phyloP scores from a whole-genome alignment of 2,888 invertebrate genomes.

The Xestia c-nigrum region DNA sequence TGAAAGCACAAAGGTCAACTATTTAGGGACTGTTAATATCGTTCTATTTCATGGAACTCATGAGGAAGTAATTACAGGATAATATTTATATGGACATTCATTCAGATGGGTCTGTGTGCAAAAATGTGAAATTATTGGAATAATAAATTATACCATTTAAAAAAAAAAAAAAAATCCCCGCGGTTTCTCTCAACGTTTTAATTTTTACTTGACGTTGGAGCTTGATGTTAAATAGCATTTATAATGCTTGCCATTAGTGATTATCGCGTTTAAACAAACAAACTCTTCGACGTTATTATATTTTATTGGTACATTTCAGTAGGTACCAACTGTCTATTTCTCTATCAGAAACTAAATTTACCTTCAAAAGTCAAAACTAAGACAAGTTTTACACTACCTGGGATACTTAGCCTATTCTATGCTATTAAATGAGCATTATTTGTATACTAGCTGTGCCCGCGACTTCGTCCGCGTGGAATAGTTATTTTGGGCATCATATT shows the following conservation, averaged over 20 bases:
- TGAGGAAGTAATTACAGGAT: conserved; percentile 15
- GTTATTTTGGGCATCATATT: too few relatives aligned
- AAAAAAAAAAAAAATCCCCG: too few relatives aligned
- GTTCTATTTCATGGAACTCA: conserved; percentile 1
- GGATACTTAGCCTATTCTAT: too few relatives aligned
- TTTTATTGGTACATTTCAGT: background rate
- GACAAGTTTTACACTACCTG: background rate
- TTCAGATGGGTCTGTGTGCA: background rate
- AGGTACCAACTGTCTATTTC: background rate
- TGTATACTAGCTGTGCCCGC: too few relatives aligned
- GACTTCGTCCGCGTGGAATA: too few relatives aligned
- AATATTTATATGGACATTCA: background rate
- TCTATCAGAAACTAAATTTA: background rate
- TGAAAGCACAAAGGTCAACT: conserved; percentile 15
- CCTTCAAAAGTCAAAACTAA: background rate
- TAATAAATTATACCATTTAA: background rate
- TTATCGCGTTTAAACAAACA: background rate
- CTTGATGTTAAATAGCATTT: background rate
- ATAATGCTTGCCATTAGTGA: background rate
- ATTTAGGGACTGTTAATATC: conserved; percentile 13
- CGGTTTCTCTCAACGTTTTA: background rate
- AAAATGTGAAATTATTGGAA: background rate
- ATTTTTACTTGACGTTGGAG: background rate
- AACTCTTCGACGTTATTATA: background rate
- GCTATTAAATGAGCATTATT: too few relatives aligned